Percentiles rank a stretch among this genome's conserved stretches.
phyloP scores from a whole-genome alignment of 2,888 invertebrate genomes.

The Brachypalpus laphriformis region DNA sequence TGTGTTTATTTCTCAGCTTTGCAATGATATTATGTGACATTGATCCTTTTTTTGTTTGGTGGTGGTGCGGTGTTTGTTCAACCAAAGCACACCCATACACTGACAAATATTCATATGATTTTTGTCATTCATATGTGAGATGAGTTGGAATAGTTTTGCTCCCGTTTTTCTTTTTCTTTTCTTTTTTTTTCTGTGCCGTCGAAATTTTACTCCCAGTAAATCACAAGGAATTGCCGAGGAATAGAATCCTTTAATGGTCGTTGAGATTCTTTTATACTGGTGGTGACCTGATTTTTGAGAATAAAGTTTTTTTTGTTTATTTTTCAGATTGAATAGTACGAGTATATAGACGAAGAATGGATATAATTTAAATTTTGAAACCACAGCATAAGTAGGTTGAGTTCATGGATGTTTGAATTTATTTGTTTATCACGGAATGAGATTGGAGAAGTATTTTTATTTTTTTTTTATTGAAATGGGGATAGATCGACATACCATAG shows the following conservation, averaged over 20 bases:
- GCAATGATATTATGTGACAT: constrained; percentile 66
- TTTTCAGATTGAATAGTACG: constrained; percentile 15
- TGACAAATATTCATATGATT: not conserved
- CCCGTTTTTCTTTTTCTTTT: not conserved
- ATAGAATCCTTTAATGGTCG: constrained; percentile 57
- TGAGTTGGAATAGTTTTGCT: constrained; percentile 14
- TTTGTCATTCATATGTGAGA: not conserved
- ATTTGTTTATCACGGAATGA: constrained; percentile 11
- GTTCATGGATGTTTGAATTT: constrained; percentile 22
- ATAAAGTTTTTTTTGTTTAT: constrained; percentile 36
- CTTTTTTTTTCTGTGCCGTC: not conserved
- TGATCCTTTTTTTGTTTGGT: constrained; percentile 58
- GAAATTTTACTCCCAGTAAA: constrained; percentile 49
- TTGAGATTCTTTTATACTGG: constrained; percentile 38
- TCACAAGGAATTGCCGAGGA: constrained; percentile 28
- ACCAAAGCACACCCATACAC: not conserved
- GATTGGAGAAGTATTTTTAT: not conserved
- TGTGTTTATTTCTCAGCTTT: constrained; percentile 58
- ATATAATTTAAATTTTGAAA: constrained; percentile 48
- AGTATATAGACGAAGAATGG: not conserved
- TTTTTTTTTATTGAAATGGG: not conserved
- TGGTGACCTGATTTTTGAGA: constrained; percentile 59
- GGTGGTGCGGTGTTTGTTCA: not conserved
- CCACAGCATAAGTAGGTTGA: constrained; percentile 1
- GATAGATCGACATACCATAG: not conserved